Evolutionary conservation across 2,113 vertebrate species (phyloP), one percentile per base, ranked within the genome.

Genomic region (Rhinopomastus cyanomelas): DNA sequence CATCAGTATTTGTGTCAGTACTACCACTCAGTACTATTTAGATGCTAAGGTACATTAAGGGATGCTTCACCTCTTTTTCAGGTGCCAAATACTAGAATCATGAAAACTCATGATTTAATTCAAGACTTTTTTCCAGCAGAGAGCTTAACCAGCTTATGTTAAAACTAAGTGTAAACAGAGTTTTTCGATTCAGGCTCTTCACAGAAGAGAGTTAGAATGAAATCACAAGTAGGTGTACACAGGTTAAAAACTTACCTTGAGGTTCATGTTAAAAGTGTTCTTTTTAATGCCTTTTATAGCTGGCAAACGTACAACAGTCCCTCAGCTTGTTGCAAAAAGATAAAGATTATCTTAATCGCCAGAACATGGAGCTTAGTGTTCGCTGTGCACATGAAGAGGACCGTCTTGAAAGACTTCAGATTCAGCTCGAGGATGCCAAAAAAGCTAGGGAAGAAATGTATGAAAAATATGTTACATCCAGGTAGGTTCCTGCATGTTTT

Each of bases 381-480:
- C 98, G 99, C 77, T 98, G 98, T 96, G 98, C 98, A 14, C 98
- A 99, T n/a, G 98, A 98, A 90, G 98, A 99, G 78, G 99, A 99
- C 87, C 98, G 98, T 27, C 95, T 99, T 56, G 99, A 99, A 89
- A 98, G 98, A 86, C 97, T 99, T 81, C 99, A 99, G 49, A 76
- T 90, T 42, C 99, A 99, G 88, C 97, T 99, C 74, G 99, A 99
- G 77, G 98, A 99, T 88, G 96, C 98, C 66, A 99, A 99, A 95
- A 99, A 98, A 93, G 97, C 98, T 76, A 97, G 99, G 62, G 99
- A 99, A 96, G 98, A 99, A 68, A 96, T 98, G 93, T 99, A 99
- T 87, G 99, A 99, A 92, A 99, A 98, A 98, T 99, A 99, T 9
- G 97, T 99, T 32, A 73, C 97, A 91, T 99, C 99, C 93, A 99